Percentiles rank a stretch among this genome's conserved stretches.
These are phyloP conservation scores for Sebastes goodei DNA, from an alignment of 2,797 vertebrate species.

Conservation along the genomic window DNA sequence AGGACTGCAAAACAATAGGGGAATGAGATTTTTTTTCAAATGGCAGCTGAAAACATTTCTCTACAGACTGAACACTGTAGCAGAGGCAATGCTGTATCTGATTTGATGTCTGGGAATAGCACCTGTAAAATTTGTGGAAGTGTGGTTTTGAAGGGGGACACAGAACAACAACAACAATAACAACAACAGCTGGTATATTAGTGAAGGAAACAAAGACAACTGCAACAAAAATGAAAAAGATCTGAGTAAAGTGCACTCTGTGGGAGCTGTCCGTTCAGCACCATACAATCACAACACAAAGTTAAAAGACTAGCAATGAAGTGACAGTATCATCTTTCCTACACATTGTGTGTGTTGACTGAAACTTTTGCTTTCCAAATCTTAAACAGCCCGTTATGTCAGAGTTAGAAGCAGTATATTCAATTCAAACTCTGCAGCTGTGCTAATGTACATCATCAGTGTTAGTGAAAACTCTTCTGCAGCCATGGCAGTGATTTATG, in stretches of 20 bases:
- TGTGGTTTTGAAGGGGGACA: not conserved
- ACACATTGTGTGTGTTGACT: not conserved
- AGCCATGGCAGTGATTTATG: not conserved
- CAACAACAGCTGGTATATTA: not conserved
- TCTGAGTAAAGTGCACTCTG: not conserved
- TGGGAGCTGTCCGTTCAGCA: constrained; percentile 34
- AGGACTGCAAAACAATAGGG: not conserved
- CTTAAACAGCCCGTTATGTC: not conserved
- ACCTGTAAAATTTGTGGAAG: not conserved
- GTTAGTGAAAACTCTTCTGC: not conserved
- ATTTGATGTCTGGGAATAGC: not conserved
- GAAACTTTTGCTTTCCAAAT: not conserved
- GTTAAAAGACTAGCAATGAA: not conserved
- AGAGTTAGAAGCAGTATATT: not conserved
- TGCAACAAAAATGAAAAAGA: not conserved
- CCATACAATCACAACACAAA: not conserved
- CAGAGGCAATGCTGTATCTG: not conserved
- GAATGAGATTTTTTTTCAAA: not conserved
- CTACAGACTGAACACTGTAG: not conserved
- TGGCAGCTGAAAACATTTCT: not conserved
- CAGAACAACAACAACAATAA: too few species aligned
- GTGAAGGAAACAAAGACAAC: not conserved
- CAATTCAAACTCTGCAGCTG: not conserved
- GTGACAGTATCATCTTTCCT: not conserved
- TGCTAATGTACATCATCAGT: not conserved